Evolutionary conservation across 2,113 vertebrate species (phyloP).

Genomic region (Cheirogaleus medius): DNA sequence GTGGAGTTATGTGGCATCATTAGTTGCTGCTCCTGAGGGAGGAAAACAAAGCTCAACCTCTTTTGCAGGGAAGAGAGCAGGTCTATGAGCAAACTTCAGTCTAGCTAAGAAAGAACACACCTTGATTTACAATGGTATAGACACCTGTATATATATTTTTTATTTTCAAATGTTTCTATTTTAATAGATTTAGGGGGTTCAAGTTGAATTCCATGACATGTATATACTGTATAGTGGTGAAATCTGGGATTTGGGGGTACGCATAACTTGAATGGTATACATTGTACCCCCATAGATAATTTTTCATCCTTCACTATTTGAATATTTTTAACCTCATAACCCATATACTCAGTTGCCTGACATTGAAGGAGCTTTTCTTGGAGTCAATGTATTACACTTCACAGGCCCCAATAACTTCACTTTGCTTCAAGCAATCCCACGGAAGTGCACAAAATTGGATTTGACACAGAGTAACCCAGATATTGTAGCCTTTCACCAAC

Average conservation of each 20-base stretch:
- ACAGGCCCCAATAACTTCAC: conserved; percentile 3
- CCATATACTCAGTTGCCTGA: conserved; percentile 45
- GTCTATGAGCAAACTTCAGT: not conserved
- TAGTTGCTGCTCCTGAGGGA: conserved; percentile 58
- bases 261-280: too few relatives aligned
- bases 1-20: conserved; percentile 68
- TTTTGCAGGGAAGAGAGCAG: not conserved
- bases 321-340: conserved; percentile 67
- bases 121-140: conserved; percentile 69
- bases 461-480: conserved; percentile 51
- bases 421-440: conserved; percentile 43
- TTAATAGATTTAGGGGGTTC: too few relatives aligned
- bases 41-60: conserved; percentile 53
- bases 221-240: too few relatives aligned
- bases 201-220: too few relatives aligned
- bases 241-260: too few relatives aligned
- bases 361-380: conserved; percentile 44
- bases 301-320: not conserved
- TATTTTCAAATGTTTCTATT: too few relatives aligned
- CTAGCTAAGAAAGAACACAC: conserved; percentile 30
- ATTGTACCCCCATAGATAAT: too few relatives aligned
- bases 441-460: conserved; percentile 57
- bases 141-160: conserved; percentile 9
- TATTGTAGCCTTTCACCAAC: conserved; percentile 50
- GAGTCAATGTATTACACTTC: conserved; percentile 62